Evolutionary conservation across 2,113 vertebrate species (phyloP).

Genomic region (Forbesichthys papilliferus): DNA sequence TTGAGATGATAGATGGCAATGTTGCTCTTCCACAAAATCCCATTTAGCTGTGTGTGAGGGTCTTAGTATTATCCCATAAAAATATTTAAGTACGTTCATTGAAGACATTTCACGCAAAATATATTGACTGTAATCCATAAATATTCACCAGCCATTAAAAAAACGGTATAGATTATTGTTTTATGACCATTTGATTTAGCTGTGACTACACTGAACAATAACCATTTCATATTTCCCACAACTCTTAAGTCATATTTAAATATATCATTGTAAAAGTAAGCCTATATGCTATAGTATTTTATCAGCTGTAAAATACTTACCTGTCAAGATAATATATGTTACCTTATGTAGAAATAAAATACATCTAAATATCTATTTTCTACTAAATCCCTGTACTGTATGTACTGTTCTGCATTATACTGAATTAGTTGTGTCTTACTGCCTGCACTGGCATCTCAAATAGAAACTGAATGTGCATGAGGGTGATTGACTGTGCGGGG

Average conservation of each 20-base stretch:
- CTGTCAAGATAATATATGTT: no score
- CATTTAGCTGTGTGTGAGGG: neutral
- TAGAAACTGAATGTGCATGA: conserved; percentile 55
- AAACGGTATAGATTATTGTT: neutral
- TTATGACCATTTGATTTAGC: conserved; percentile 1
- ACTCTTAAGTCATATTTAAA: neutral
- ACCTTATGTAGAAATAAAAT: no score
- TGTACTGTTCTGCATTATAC: neutral
- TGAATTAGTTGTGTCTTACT: conserved; percentile 32
- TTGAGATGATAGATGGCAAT: conserved; percentile 87
- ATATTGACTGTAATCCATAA: conserved; percentile 46
- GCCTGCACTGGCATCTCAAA: conserved; percentile 41
- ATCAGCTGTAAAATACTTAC: no score
- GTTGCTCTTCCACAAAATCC: conserved; percentile 79
- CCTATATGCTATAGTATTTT: neutral
- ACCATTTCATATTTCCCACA: conserved; percentile 5
- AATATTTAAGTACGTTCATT: conserved; percentile 6
- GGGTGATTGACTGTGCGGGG: conserved; percentile 54
- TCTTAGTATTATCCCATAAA: conserved; percentile 7
- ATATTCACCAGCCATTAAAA: conserved; percentile 16
- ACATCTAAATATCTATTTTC: no score
- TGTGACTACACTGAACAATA: conserved; percentile 5
- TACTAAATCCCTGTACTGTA: no score
- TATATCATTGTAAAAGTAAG: conserved; percentile 21
- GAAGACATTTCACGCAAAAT: conserved; percentile 33